Evolutionary conservation across 2,888 invertebrate species (phyloP), one percentile per base, ranked within the genome.

Genomic region (Lydus trimaculatus): DNA sequence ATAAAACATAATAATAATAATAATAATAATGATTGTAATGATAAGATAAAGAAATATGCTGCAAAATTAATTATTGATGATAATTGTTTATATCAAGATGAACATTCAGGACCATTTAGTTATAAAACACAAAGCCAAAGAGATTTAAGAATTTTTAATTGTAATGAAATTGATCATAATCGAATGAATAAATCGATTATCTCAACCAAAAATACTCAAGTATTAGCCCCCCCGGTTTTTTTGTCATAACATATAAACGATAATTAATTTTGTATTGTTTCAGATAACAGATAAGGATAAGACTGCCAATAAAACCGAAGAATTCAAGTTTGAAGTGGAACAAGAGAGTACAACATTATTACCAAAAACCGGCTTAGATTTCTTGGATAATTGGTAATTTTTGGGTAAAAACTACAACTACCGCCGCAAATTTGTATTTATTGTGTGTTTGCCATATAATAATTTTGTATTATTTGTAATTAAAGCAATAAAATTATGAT

Each of bases 101-200:
- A 95, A 80, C 94, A 96, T 81, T 95, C 95, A 0, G 92, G 91
- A 17, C 96, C 96, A 0, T 97, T 96, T 82, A 90, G 93, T 15
- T 95, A 93, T 86, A 93, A 93, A 84, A 94, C 95, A 0, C 91
- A 89, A 78, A 94, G 94, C 67, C 95, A 95, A 83, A 88, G 94
- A 67, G 91, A 94, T 85, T 85, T 95, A 17, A 81, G 81, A 58
- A 74, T 85, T 58, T 89, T 89, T 72, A 79, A 85, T 13, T 71
- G 23, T 67, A 71, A 66, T 63, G 65, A 31, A 73, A 36, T 15
- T 36, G 36, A 15, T 15, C 64, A 43, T 59, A 52, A 52, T 64
- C 33, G 17, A 20, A 58, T 33, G 67, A 69, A 67, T 60, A 64
- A 31, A 25, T 61, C 58, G n/a, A 63, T 48, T n/a, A 33, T 71